Evolutionary conservation across 1,140 invertebrate species (phyloP), one percentile per base, ranked within the genome.

Genomic region (Drosophila bipectinata): DNA sequence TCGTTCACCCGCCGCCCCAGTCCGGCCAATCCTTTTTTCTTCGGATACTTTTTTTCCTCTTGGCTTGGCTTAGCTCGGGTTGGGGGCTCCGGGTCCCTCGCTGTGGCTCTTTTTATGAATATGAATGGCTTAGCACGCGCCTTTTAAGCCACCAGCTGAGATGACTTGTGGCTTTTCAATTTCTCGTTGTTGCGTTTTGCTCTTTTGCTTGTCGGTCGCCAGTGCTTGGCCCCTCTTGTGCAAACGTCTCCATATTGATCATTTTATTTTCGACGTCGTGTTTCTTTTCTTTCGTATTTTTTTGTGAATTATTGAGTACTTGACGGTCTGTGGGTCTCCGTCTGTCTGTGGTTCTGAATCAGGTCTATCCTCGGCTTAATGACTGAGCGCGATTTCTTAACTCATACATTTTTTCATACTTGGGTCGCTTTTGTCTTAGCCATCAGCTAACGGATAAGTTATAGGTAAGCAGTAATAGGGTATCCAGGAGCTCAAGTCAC

Each of bases 101-200:
- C 57, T 72, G 62, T 66, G 77, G 63, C 73, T 80, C 77, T 77
- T 88, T 88, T 88, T 88, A 88, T 88, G 83, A 88, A 88, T 88
- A 89, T 88, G 84, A 88, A 88, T 88, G 84, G 84, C 84, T 88
- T 88, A 88, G 84, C 84, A 88, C 84, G 84, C 84, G 84, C 84
- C 84, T 88, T 88, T 88, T 88, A 88, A 84, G 84, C 84, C 84
- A 88, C 84, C 84, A 88, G 84, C 84, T 88, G 84, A 89, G 84
- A 88, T 88, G 84, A 88, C 84, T 88, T 88, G 84, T 89, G 84
- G 77, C 80, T 90, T 88, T 88, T 89, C 83, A 88, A 88, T 81
- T 88, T 88, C 79, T 88, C 81, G 83, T 82, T 80, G 72, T 85
- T 69, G 64, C 73, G 57, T 63, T 58, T 72, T 72, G 59, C 69